phyloP scores from a whole-genome alignment of 30 jellyfish, hydroid and myxozoan genomes.

The Hydractinia echinata region DNA sequence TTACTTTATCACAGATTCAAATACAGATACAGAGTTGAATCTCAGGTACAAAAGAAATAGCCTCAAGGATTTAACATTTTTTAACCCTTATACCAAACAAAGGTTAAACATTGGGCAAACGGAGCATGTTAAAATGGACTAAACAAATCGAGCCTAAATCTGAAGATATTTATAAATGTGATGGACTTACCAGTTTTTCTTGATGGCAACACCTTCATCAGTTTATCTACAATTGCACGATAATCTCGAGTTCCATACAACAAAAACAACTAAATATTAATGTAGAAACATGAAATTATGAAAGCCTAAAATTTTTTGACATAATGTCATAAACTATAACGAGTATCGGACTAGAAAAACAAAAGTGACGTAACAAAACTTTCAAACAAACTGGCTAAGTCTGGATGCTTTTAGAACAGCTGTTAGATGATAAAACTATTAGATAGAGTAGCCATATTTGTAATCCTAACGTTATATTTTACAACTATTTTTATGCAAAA shows the following conservation, averaged over 20 bases:
- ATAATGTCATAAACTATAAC: not conserved
- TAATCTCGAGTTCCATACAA: conserved; percentile 58
- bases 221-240: conserved; percentile 41
- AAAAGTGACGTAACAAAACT: not conserved
- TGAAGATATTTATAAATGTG: not conserved
- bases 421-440: too few relatives aligned
- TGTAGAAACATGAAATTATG: not conserved
- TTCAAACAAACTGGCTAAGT: not conserved
- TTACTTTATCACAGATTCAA: not conserved
- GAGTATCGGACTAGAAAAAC: not conserved
- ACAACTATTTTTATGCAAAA: too few relatives aligned
- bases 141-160: too few relatives aligned
- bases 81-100: not conserved
- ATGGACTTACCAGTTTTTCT: conserved; percentile 49
- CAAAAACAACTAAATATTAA: conserved; percentile 46
- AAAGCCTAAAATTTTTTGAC: too few relatives aligned
- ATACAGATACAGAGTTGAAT: not conserved
- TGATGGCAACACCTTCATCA: conserved; percentile 58
- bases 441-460: too few relatives aligned
- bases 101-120: too few relatives aligned
- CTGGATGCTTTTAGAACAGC: too few relatives aligned
- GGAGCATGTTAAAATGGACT: too few relatives aligned
- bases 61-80: too few relatives aligned
- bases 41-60: too few relatives aligned
- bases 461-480: too few relatives aligned